Percentiles rank a stretch among this genome's conserved stretches.
Evolutionary conservation across 2,797 vertebrate genomes (phyloP).

Genomic region (Antrozous pallidus): DNA sequence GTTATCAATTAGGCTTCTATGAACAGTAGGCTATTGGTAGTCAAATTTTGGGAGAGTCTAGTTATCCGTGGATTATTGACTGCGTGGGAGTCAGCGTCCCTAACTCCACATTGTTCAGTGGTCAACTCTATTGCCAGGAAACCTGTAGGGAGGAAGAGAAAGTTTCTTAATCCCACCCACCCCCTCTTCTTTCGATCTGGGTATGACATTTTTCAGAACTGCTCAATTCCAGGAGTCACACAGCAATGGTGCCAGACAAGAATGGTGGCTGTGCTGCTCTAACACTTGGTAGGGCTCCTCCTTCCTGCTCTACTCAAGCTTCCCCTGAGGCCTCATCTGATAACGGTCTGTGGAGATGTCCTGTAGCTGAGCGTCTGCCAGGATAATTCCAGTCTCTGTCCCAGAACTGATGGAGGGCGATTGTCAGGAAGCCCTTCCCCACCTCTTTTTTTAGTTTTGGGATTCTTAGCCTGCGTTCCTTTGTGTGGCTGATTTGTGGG

Average conservation of each 20-base stretch:
- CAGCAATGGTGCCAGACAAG: neutral
- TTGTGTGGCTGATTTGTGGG: neutral
- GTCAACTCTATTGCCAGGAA: neutral
- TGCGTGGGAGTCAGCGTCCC: neutral
- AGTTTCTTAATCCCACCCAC: neutral
- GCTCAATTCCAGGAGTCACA: neutral
- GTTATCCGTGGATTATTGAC: neutral
- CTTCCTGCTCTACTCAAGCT: neutral
- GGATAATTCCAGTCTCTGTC: too few species aligned
- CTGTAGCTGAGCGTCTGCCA: neutral
- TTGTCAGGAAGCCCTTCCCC: neutral
- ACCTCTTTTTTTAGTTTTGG: neutral
- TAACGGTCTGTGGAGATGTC: neutral
- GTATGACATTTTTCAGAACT: neutral
- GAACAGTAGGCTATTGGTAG: neutral
- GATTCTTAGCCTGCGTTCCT: neutral
- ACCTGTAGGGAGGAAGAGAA: neutral
- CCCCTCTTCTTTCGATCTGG: neutral
- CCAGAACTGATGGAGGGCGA: accelerated
- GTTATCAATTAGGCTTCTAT: neutral
- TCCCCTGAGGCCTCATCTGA: neutral
- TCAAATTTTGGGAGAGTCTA: neutral
- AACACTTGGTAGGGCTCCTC: too few species aligned
- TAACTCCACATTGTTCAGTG: neutral
- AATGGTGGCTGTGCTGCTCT: neutral